Base-by-base conservation (phyloP, 2,888 invertebrate genomes). In the Hemistola chrysoprasaria region DNA sequence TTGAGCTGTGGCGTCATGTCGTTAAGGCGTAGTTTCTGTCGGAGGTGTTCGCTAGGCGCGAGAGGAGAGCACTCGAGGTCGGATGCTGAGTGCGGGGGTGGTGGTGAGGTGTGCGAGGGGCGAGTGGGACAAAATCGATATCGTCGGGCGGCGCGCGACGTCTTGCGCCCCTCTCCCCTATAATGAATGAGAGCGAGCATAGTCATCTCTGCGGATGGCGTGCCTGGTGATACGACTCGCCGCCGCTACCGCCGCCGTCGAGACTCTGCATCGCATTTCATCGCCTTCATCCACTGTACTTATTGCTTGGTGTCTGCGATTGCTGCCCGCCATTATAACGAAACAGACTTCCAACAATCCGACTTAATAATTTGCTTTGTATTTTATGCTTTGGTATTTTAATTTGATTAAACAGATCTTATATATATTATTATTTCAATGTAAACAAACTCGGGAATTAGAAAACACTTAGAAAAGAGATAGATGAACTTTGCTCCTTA, bases 31-130 rank as follows among this genome's bases (percentile, higher is more conserved):
- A 84, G 72, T 81, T 86, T 85, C 78, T 81, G 78, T 84, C 76
- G 84, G 74, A 80, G 85, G 79, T 82, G 84, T 78, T 79, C 75
- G 67, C 78, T 84, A 85, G 85, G 84, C 83, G 82, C 85, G 85
- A 83, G 81, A 81, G 83, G 82, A 87, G 86, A 86, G 85, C 84
- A 84, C 87, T 87, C 86, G 87, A 86, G 86, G 84, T 86, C 81
- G 87, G 87, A 87, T 85, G 87, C 86, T 87, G 87, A 83, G 84
- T 78, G 77, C 73, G 72, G 80, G 78, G 79, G 73, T 68, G 73
- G 57, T 59, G 71, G 57, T 53, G 65, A 52, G 72, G 65, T 59
- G 59, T 60, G 71, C 62, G 76, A 71, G 76, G 68, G 71, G 72
- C 65, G 77, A 76, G 77, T 77, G 80, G 81, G 77, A 79, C 78